Percentiles rank a stretch among this genome's conserved stretches.
These are phyloP conservation scores for Martes flavigula DNA, from an alignment of 2,797 vertebrate genomes.

Conservation along the genomic window DNA sequence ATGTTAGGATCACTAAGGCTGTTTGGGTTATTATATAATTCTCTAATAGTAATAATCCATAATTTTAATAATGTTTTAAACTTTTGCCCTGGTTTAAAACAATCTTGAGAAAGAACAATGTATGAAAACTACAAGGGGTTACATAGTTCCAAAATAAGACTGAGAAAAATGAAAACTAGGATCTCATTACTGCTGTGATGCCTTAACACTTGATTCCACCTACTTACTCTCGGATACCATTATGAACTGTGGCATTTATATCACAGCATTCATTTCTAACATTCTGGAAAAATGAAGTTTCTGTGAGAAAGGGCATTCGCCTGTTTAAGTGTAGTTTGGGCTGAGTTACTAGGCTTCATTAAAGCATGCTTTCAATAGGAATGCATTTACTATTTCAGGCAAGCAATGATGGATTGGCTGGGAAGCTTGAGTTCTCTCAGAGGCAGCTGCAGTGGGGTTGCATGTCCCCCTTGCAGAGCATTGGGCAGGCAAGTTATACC, in stretches of 20 bases:
- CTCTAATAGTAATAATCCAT: not conserved
- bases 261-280: not conserved
- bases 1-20: not conserved
- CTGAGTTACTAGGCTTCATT: not conserved
- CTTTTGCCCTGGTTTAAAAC: not conserved
- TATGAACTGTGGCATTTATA: not conserved
- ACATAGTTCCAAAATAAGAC: not conserved
- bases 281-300: not conserved
- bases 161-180: not conserved
- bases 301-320: not conserved
- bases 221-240: not conserved
- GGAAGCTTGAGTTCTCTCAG: not conserved
- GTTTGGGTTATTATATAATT: not conserved
- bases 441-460: not conserved
- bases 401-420: not conserved
- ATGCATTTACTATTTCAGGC: not conserved
- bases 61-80: not conserved
- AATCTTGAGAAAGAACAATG: not conserved
- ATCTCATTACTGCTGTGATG: not conserved
- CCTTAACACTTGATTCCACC: not conserved
- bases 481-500: not conserved
- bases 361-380: not conserved
- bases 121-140: not conserved
- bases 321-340: not conserved
- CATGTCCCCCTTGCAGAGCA: not conserved